phyloP scores from a whole-genome alignment of 2,888 invertebrate species.

The Polylopha cassiicola region DNA sequence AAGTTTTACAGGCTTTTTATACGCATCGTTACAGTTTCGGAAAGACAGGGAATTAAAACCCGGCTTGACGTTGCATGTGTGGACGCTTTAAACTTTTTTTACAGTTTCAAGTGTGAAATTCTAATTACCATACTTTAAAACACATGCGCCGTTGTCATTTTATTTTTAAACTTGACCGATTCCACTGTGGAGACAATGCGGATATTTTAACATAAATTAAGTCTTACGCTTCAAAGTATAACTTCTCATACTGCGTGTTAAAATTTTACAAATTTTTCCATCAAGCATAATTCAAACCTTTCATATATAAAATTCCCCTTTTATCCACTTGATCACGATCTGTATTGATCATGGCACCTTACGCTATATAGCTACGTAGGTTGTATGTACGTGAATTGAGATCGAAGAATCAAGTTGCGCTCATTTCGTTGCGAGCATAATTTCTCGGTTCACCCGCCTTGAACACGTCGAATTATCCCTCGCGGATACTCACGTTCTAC shows the following conservation, averaged over 20 bases:
- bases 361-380: neutral
- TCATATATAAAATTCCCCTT: no score
- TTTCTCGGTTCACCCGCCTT: constrained; percentile 30
- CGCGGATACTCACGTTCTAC: constrained; percentile 23
- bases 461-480: constrained; percentile 24
- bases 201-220: no score
- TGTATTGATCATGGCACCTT: constrained; percentile 4
- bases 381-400: constrained; percentile 1
- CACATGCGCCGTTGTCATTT: no score
- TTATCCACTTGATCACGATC: constrained; percentile 1
- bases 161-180: no score
- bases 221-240: no score
- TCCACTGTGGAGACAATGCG: no score
- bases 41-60: constrained; percentile 30
- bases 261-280: no score
- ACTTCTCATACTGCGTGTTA: no score
- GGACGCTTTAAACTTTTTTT: constrained; percentile 9
- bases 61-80: constrained; percentile 27
- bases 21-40: constrained; percentile 44
- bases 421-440: constrained; percentile 29
- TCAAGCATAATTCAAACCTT: no score
- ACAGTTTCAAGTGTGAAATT: constrained; percentile 1
- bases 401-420: constrained; percentile 22
- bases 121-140: constrained; percentile 1
- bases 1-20: constrained; percentile 49